Conservation (phyloP, 1,140 invertebrate genomes). For the Bilobella aurantiaca region DNA sequence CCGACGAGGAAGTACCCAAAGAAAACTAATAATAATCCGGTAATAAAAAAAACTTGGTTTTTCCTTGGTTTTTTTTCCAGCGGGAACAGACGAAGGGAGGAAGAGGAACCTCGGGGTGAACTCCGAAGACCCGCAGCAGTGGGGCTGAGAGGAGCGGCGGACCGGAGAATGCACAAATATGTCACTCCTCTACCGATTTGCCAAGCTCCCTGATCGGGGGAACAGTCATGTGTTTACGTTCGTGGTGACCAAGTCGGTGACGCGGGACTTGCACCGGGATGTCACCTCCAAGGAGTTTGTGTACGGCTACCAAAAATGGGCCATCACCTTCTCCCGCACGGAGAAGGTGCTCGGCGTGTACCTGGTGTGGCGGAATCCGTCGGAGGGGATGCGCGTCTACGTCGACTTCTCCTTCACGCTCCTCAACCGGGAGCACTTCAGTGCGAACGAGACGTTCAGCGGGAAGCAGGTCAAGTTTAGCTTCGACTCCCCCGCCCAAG, state of each 20-base stretch:
- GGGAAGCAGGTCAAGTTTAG: slow-evolving; percentile 68
- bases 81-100: no score
- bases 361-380: slow-evolving; percentile 63
- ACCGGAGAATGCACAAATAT: no score
- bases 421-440: slow-evolving; percentile 74
- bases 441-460: slow-evolving; percentile 68
- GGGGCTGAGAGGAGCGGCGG: no score
- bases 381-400: slow-evolving; percentile 61
- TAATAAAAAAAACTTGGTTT: no score
- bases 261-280: slow-evolving; percentile 65
- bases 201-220: slow-evolving; percentile 65
- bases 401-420: slow-evolving; percentile 76
- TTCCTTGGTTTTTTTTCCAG: no score
- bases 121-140: no score
- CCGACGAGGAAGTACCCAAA: no score
- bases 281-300: slow-evolving; percentile 73
- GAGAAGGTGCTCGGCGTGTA: slow-evolving; percentile 72
- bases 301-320: slow-evolving; percentile 76
- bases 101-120: no score
- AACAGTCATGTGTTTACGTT: slow-evolving; percentile 77
- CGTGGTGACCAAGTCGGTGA: slow-evolving; percentile 66
- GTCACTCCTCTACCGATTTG: slow-evolving; percentile 74
- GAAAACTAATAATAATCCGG: no score
- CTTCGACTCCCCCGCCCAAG: slow-evolving; percentile 58
- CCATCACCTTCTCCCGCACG: slow-evolving; percentile 67